Evolutionary conservation across 2,113 vertebrate genomes (phyloP).

Genomic region (Eudorcas thomsonii): DNA sequence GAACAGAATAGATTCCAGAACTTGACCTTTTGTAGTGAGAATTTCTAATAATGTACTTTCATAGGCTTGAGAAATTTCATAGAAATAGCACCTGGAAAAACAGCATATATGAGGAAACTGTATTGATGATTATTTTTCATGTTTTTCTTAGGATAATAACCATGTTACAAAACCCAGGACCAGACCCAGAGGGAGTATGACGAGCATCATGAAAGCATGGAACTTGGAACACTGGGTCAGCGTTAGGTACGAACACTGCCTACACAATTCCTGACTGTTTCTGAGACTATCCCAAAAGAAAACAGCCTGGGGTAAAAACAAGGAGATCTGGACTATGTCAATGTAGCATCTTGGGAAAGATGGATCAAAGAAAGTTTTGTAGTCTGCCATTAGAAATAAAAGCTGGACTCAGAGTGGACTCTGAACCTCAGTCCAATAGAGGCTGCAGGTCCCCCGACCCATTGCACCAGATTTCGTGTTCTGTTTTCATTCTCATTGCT

Average conservation of each 20-base stretch:
- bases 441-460: background rate
- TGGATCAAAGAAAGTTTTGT: background rate
- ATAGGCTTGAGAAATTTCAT: background rate
- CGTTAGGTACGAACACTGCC: background rate
- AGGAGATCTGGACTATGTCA: background rate
- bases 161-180: background rate
- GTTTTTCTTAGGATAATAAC: background rate
- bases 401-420: background rate
- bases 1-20: background rate
- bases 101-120: background rate
- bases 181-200: background rate
- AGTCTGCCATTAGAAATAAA: background rate
- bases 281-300: background rate
- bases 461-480: background rate
- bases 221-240: background rate
- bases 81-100: background rate
- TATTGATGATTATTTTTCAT: background rate
- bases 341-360: background rate
- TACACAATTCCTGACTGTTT: background rate
- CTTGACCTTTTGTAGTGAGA: background rate
- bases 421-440: background rate
- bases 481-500: background rate
- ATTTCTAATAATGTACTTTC: background rate
- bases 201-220: background rate
- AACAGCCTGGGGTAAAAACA: background rate